Evolutionary conservation across 2,797 vertebrate species (phyloP).

Genomic region (Myiotriccus ornatus): DNA sequence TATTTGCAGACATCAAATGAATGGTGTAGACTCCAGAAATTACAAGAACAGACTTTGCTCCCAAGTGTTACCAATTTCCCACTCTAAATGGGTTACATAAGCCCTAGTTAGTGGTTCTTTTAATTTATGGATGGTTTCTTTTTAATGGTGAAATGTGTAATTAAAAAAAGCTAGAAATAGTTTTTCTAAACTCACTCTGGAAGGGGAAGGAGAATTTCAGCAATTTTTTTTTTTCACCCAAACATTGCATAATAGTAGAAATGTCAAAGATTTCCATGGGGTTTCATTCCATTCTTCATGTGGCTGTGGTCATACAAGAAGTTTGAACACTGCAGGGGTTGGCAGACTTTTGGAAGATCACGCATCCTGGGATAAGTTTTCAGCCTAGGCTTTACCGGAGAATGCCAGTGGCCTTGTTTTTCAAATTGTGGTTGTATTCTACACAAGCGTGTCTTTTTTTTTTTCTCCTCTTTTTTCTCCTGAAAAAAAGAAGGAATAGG

Average conservation of each 20-base stretch:
- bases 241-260: constrained; percentile 78
- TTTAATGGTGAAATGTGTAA: constrained; percentile 72
- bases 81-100: constrained; percentile 79
- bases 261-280: constrained; percentile 76
- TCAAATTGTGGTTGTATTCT: neutral
- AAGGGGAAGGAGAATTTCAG: constrained; percentile 66
- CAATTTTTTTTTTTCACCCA: constrained; percentile 69
- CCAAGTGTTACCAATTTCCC: constrained; percentile 79
- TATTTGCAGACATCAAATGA: constrained; percentile 72
- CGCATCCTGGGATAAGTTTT: constrained; percentile 61
- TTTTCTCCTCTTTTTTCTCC: neutral
- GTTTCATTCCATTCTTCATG: constrained; percentile 73
- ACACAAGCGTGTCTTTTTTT: neutral
- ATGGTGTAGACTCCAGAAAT: constrained; percentile 63
- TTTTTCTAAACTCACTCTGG: constrained; percentile 71
- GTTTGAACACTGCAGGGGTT: constrained; percentile 68
- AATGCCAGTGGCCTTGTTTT: constrained; percentile 7
- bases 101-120: constrained; percentile 70
- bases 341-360: constrained; percentile 73
- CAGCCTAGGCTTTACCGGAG: constrained; percentile 35
- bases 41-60: constrained; percentile 72
- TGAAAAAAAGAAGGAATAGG: neutral
- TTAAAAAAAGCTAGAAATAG: constrained; percentile 79
- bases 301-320: constrained; percentile 73
- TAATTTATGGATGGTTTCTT: constrained; percentile 68